Conservation (phyloP, 2,797 vertebrate genomes). For the Pseudomugil gertrudae region DNA sequence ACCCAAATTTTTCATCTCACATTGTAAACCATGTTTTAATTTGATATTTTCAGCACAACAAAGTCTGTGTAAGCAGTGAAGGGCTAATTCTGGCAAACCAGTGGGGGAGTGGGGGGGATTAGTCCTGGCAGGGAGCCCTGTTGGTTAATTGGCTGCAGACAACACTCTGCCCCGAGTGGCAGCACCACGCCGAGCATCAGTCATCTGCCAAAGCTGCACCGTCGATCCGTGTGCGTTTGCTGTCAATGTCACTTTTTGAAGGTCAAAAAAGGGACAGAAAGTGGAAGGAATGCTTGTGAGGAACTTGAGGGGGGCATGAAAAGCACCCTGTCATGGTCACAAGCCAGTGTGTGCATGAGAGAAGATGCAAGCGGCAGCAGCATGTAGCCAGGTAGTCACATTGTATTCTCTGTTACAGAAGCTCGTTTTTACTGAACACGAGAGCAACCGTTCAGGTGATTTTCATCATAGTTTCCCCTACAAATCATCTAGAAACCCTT, state of each 20-base stretch:
- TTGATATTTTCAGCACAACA: constrained; percentile 14
- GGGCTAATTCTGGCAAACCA: constrained; percentile 53
- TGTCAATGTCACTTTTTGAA: constrained; percentile 40
- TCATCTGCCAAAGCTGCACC: constrained; percentile 37
- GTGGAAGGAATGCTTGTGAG: constrained; percentile 12
- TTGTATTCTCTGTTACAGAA: neutral
- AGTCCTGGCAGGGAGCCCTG: constrained; percentile 58
- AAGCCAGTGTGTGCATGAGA: constrained; percentile 13
- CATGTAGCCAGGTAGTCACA: neutral
- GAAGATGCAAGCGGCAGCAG: constrained; percentile 24
- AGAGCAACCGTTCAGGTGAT: neutral
- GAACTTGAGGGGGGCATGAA: constrained; percentile 18
- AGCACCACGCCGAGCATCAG: constrained; percentile 31
- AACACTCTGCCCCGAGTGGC: constrained; percentile 42
- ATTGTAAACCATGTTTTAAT: constrained; percentile 23
- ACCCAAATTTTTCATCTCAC: neutral
- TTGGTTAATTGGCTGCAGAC: constrained; percentile 67
- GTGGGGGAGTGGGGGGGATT: constrained; percentile 36
- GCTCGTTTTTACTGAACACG: neutral
- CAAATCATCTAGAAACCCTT: neutral
- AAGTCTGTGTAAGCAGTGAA: constrained; percentile 9
- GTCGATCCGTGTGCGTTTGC: constrained; percentile 22
- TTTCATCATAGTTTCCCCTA: neutral
- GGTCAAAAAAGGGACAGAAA: constrained; percentile 45
- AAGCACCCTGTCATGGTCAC: constrained; percentile 32